A percentile compares a stretch with the other conserved stretches of the same genome.
Conservation (phyloP, 2,888 invertebrate species). For the Argyra leucocephala region DNA sequence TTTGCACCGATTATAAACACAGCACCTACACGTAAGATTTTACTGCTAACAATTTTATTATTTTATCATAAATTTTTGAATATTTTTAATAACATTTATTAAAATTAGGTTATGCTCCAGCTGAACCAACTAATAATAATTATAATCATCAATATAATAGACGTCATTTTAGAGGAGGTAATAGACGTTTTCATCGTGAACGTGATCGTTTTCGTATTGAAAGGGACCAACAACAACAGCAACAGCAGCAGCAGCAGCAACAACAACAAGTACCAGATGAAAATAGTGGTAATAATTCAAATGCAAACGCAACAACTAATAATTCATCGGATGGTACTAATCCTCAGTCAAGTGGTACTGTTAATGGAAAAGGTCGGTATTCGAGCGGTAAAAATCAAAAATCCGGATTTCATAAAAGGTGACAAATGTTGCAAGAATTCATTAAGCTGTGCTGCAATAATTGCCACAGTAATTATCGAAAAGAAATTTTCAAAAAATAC, state of each 20-base stretch:
- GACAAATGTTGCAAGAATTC: conserved; percentile 7
- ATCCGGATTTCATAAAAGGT: conserved; percentile 8
- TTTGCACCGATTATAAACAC: conserved; percentile 7
- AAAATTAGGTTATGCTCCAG: conserved; percentile 14
- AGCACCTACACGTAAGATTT: background rate
- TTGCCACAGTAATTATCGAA: background rate
- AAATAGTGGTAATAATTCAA: background rate
- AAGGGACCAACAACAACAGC: conserved; percentile 24
- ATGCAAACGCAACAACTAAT: background rate
- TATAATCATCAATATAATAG: conserved; percentile 35
- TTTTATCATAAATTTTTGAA: too few species aligned
- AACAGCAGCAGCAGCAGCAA: too few species aligned
- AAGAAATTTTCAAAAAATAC: background rate
- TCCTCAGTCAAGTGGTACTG: background rate
- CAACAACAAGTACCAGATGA: background rate
- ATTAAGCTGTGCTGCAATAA: background rate
- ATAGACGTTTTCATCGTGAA: conserved; percentile 32
- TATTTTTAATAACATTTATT: too few species aligned
- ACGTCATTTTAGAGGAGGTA: conserved; percentile 32
- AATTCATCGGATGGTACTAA: background rate
- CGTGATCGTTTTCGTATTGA: conserved; percentile 32
- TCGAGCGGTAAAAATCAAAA: conserved; percentile 2
- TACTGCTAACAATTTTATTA: too few species aligned
- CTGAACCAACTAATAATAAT: conserved; percentile 39
- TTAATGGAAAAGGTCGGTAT: background rate